These are phyloP conservation scores for Heliopora coerulea DNA, from an alignment of 92 coral and sea anemone species.

Conservation along the genomic window DNA sequence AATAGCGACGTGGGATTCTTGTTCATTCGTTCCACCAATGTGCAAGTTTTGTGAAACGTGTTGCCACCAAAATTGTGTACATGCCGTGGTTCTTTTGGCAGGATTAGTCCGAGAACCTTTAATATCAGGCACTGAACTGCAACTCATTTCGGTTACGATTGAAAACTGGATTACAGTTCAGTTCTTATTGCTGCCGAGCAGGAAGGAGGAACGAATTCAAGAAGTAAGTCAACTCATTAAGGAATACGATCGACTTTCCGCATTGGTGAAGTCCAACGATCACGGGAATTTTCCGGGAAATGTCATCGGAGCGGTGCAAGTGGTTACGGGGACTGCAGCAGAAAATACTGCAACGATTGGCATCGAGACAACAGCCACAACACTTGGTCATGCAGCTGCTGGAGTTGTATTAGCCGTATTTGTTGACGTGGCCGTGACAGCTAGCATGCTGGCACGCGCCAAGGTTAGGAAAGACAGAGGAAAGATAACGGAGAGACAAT, in stretches of 20 bases:
- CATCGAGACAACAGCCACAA: constrained; percentile 98
- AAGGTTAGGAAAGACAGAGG: constrained; percentile 88
- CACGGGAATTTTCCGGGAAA: constrained; percentile 6
- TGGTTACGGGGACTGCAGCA: constrained; percentile 97
- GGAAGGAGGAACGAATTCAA: constrained; percentile 1
- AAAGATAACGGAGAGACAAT: constrained; percentile 73
- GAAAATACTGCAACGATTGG: constrained; percentile 99
- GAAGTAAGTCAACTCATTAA: constrained; percentile 8
- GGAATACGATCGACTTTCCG: constrained; percentile 23
- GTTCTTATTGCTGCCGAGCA: constrained; percentile 10
- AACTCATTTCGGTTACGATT: neutral
- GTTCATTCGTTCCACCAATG: neutral
- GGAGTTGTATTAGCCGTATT: constrained; percentile 91
- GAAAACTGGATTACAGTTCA: constrained; percentile 19
- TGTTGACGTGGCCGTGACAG: constrained; percentile 91
- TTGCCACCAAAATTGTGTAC: too few species aligned
- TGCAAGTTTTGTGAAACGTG: neutral
- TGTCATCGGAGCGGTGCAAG: constrained; percentile 87
- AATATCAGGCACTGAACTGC: neutral
- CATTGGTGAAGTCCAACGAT: neutral
- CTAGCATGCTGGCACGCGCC: constrained; percentile 86
- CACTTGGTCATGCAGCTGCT: constrained; percentile 97
- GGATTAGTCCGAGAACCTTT: neutral
- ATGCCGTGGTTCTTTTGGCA: constrained; percentile 4
- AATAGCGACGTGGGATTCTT: constrained; percentile 28